Conservation (phyloP, 2,113 vertebrate species). For the Sinocyclocheilus anophthalmus region DNA sequence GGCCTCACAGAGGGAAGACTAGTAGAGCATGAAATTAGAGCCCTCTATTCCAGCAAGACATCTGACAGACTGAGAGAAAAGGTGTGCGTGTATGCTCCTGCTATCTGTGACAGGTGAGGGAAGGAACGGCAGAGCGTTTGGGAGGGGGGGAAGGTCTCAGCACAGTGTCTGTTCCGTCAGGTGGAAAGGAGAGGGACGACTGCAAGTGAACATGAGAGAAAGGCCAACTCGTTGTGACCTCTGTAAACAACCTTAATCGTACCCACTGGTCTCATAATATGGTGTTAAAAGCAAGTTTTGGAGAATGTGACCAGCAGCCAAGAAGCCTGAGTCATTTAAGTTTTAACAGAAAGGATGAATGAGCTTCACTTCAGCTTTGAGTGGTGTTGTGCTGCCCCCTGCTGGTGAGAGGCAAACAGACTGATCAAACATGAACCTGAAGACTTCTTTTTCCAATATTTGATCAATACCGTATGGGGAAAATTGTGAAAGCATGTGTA, state of each 20-base stretch:
- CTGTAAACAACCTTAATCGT: conserved; percentile 18
- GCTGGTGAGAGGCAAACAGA: conserved; percentile 47
- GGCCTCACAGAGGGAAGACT: conserved; percentile 53
- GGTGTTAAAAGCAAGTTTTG: neutral
- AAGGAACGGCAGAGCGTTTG: conserved; percentile 5
- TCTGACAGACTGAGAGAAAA: conserved; percentile 25
- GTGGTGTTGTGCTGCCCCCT: conserved; percentile 66
- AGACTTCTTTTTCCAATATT: neutral
- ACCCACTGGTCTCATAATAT: neutral
- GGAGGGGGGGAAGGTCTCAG: neutral
- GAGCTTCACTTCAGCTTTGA: neutral
- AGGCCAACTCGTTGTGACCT: conserved; percentile 5
- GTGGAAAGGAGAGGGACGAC: conserved; percentile 15
- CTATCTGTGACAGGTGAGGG: conserved; percentile 22
- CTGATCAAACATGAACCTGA: neutral
- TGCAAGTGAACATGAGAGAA: conserved; percentile 10
- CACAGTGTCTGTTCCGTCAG: conserved; percentile 27
- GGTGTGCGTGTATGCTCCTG: neutral
- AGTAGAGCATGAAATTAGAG: conserved; percentile 76
- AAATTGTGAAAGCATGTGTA: neutral
- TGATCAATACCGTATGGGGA: neutral
- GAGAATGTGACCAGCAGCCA: conserved; percentile 9
- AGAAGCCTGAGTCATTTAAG: neutral
- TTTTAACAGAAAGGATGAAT: neutral
- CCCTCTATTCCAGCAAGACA: conserved; percentile 60